phyloP scores from a whole-genome alignment of 2,888 invertebrate genomes.

The Hyppa rectilinea region DNA sequence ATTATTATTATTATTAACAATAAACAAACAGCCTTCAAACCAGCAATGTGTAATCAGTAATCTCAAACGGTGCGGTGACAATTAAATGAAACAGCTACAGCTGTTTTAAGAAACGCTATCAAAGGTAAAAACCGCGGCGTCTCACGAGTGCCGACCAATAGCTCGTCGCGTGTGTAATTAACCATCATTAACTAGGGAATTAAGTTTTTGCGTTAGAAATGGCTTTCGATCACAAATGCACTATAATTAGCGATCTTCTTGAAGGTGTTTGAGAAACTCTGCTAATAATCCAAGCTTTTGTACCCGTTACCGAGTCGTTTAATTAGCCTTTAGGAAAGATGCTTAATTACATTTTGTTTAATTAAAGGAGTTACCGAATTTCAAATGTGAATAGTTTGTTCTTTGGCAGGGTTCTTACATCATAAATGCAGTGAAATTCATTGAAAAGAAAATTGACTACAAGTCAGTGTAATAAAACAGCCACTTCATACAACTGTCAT shows the following conservation, averaged over 20 bases:
- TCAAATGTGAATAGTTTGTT: slow-evolving; percentile 2
- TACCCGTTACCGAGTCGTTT: not conserved
- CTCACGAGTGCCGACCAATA: slow-evolving; percentile 71
- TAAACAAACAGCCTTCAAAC: slow-evolving; percentile 24
- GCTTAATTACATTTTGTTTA: slow-evolving; percentile 12
- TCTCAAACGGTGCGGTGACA: slow-evolving; percentile 27
- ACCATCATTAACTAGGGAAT: slow-evolving; percentile 79
- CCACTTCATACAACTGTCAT: not conserved
- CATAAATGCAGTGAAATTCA: not conserved
- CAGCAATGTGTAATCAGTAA: slow-evolving; percentile 1
- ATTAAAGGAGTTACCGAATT: slow-evolving; percentile 5
- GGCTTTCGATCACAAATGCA: slow-evolving; percentile 75
- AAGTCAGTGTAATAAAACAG: not conserved
- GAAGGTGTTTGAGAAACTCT: slow-evolving; percentile 37
- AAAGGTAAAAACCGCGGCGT: slow-evolving; percentile 66
- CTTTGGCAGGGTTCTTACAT: not conserved
- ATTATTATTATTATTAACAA: too few species aligned
- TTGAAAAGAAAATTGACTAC: not conserved
- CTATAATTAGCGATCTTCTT: slow-evolving; percentile 64
- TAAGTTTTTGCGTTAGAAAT: slow-evolving; percentile 82
- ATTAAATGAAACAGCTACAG: slow-evolving; percentile 30
- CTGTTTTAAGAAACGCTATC: slow-evolving; percentile 47
- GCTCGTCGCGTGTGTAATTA: slow-evolving; percentile 77
- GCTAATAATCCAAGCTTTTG: slow-evolving; percentile 7
- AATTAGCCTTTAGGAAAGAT: not conserved